Evolutionary conservation across 2,888 invertebrate genomes (phyloP).

Genomic region (Cantharis rustica): DNA sequence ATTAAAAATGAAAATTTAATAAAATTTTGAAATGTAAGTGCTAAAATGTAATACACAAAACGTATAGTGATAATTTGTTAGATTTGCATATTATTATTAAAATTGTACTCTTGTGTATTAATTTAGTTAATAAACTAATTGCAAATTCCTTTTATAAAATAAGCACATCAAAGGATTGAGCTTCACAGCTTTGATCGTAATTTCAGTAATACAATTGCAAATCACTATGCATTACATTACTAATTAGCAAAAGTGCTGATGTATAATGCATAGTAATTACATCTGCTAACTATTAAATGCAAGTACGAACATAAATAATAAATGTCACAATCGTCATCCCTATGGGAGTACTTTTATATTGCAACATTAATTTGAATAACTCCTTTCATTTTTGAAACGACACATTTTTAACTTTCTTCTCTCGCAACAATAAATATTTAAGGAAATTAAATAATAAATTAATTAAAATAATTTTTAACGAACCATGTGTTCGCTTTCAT

Average conservation of each 20-base stretch:
- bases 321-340: constrained; percentile 12
- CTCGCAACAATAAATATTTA: not conserved
- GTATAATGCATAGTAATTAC: constrained; percentile 24
- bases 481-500: not conserved
- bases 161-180: constrained; percentile 26
- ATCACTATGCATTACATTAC: constrained; percentile 25
- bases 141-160: constrained; percentile 26
- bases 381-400: not conserved
- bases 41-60: not conserved
- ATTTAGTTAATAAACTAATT: constrained; percentile 24
- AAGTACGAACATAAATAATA: constrained; percentile 13
- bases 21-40: not conserved
- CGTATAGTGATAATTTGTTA: constrained; percentile 9
- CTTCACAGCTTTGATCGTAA: constrained; percentile 26
- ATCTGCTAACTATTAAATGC: constrained; percentile 24
- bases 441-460: not conserved
- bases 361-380: not conserved
- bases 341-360: constrained; percentile 6
- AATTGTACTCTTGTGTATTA: constrained; percentile 13
- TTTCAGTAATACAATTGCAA: constrained; percentile 21
- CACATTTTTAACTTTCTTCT: not conserved
- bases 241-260: constrained; percentile 26
- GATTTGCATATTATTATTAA: constrained; percentile 9
- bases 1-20: not conserved
- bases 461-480: not conserved